Base-by-base conservation (phyloP, 2,888 invertebrate species). In the Pegoplata infirma region DNA sequence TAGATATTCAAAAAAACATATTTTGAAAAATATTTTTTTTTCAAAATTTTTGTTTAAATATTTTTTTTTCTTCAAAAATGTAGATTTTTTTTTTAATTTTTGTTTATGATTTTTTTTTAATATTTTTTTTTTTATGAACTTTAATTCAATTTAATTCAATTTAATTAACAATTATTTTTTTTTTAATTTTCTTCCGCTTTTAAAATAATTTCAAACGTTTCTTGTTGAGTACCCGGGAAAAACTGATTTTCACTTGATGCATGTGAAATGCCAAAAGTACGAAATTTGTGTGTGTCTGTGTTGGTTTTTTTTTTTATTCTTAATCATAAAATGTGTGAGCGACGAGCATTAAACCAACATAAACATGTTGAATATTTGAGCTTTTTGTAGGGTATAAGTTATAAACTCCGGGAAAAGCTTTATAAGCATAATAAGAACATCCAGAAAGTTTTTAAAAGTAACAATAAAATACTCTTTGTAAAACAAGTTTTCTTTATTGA, bases 191-290 rank as follows among this genome's bases (percentile, higher is more conserved):
- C 19, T 74, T 75, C 53, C 73, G 73, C 32, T 64, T 49, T 46
- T 25, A 7, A 40, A 81, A 77, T 76, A 58, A 74, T 66, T 74
- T 81, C 82, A 82, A 82, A 82, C 83, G 85, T 88, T 84, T 84
- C 86, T 84, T 84, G 83, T 85, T 84, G 85, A 87, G 85, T 87
- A 88, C 89, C 89, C 89, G 88, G 88, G 89, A 84, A 89, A 88
- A 87, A 92, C 91, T 82, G 91, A 91, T 85, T 84, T 85, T 83
- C 84, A 87, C 87, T 86, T 86, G 87, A 86, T 87, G 91, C 87
- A 86, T 85, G 85, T 82, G 77, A 81, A 82, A 81, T 56, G 77
- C 56, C 49, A 73, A 64, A 81, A 80, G 78, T 80, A 58, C 46
- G 74, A 67, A 71, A 51, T 66, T 46, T 14, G 10, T 47, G 3